Evolutionary conservation across 2,888 invertebrate species (phyloP).

Genomic region (Xestoiulus laeticollis): DNA sequence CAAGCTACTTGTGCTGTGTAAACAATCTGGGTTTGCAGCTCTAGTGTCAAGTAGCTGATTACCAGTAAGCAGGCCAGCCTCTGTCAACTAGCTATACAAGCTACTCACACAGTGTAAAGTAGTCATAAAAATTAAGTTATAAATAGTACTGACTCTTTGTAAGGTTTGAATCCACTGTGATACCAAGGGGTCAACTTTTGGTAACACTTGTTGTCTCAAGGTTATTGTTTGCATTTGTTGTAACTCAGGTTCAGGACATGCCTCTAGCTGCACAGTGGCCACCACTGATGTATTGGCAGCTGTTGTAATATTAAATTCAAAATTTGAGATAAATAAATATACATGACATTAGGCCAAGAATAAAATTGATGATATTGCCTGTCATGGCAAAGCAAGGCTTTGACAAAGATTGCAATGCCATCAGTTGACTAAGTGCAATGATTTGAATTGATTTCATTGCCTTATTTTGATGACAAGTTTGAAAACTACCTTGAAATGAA

Average conservation of each 20-base stretch:
- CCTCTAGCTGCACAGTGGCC: neutral
- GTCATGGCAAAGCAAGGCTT: no score
- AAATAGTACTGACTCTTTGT: constrained; percentile 7
- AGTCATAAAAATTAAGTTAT: no score
- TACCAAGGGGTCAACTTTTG: constrained; percentile 8
- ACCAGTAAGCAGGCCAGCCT: no score
- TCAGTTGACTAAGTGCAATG: no score
- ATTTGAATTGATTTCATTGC: no score
- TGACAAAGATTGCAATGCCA: no score
- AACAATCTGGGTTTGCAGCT: no score
- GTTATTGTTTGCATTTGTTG: neutral
- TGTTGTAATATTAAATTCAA: neutral
- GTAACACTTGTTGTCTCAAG: neutral
- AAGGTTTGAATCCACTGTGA: constrained; percentile 47
- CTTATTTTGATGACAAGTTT: no score
- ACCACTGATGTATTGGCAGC: constrained; percentile 44
- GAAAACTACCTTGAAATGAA: constrained; percentile 44
- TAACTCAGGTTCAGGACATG: constrained; percentile 42
- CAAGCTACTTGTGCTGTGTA: no score
- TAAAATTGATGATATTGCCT: neutral
- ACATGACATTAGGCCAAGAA: neutral
- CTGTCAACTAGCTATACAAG: no score
- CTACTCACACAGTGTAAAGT: no score
- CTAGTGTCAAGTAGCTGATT: no score
- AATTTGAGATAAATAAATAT: neutral